Percentiles rank a stretch among this genome's conserved stretches.
Conservation (phyloP, 2,113 vertebrate genomes). For the Ia io region DNA sequence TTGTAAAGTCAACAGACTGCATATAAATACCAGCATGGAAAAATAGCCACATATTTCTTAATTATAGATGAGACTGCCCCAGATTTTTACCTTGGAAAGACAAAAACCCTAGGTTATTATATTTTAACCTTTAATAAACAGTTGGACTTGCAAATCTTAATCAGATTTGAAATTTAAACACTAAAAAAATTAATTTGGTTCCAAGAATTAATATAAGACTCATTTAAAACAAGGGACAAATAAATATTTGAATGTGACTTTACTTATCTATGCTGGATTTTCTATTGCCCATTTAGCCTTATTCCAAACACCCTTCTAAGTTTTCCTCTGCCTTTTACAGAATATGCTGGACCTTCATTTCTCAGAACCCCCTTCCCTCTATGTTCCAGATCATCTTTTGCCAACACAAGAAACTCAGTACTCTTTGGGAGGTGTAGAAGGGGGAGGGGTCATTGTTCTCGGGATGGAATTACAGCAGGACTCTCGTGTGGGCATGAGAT, state of each 20-base stretch:
- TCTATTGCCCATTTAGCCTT: background rate
- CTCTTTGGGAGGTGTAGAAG: background rate
- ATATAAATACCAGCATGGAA: background rate
- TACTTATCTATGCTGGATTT: background rate
- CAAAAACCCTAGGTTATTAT: background rate
- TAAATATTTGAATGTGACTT: background rate
- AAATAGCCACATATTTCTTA: background rate
- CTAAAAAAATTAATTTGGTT: background rate
- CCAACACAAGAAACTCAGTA: background rate
- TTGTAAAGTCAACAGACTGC: background rate
- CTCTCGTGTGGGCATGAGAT: rapidly evolving
- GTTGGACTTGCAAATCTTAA: background rate
- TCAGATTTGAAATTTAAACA: background rate
- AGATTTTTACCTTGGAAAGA: background rate
- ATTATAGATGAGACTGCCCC: background rate
- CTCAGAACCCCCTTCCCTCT: background rate
- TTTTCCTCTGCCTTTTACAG: background rate
- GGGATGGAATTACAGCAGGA: too few species aligned
- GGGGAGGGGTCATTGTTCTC: background rate
- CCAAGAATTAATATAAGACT: background rate
- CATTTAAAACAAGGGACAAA: background rate
- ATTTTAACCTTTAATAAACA: background rate
- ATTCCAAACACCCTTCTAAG: background rate
- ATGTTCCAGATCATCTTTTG: background rate
- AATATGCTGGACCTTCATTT: background rate